A percentile compares a stretch with the other conserved stretches of the same genome.
Evolutionary conservation across 1,140 invertebrate genomes (phyloP).

Genomic region (Cydia fagiglandana): DNA sequence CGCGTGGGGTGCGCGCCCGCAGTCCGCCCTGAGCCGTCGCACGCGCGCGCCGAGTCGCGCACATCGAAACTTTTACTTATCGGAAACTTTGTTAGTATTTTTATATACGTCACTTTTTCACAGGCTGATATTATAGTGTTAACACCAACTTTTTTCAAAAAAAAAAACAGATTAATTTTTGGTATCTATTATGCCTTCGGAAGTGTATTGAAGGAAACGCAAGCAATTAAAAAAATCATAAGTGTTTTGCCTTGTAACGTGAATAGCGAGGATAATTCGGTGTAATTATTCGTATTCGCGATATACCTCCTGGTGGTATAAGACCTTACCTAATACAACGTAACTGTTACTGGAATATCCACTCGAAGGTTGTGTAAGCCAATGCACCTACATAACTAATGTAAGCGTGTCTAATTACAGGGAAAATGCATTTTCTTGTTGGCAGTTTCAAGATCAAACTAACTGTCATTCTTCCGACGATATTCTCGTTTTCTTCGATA

Average conservation of each 20-base stretch:
- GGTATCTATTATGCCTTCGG: neutral
- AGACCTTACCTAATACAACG: conserved; percentile 59
- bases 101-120: conserved; percentile 32
- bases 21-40: conserved; percentile 64
- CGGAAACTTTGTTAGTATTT: conserved; percentile 40
- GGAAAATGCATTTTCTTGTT: conserved; percentile 2
- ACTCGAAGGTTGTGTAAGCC: conserved; percentile 28
- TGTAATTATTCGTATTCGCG: conserved; percentile 40
- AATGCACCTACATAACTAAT: neutral
- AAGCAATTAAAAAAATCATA: neutral
- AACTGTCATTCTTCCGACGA: neutral
- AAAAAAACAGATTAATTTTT: neutral
- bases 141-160: neutral
- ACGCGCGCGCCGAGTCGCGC: conserved; percentile 59
- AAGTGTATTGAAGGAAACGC: neutral
- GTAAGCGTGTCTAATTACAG: neutral
- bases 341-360: conserved; percentile 52
- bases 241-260: conserved; percentile 22
- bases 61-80: conserved; percentile 37
- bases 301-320: conserved; percentile 47
- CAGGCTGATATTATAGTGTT: neutral
- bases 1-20: conserved; percentile 52
- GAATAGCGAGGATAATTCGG: conserved; percentile 32
- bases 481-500: neutral
- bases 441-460: neutral